Base-by-base conservation (phyloP, 2,113 vertebrate genomes). In the Salvator merianae region DNA sequence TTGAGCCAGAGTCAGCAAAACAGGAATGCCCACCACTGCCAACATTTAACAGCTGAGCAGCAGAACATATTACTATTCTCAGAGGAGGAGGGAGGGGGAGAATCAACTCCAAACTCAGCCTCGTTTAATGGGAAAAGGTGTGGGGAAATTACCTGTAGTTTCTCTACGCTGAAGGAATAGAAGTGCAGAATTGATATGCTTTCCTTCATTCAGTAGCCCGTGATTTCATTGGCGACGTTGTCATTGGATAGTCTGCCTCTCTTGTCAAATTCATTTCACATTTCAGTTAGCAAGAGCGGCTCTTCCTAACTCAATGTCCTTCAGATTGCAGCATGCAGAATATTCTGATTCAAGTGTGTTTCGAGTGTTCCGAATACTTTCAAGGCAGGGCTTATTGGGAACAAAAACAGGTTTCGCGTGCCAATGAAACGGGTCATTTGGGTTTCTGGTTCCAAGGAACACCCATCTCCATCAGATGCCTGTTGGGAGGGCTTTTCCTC, bases 1-100 rank as follows among this genome's bases (percentile, higher is more conserved):
- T 86, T n/a, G 32, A 90, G n/a, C 79, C 77, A 87, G 26, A 1
- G 16, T 68, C 81, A 87, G 81, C 62, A 79, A 70, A 89, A 30
- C 34, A n/a, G 6, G 7, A 66, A 20, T 63, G 84, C 36, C 78
- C 55, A n/a, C 12, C 38, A n/a, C 62, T 70, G 2, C 26, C 72
- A 0, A 0, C 80, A 90, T 81, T 50, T 72, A 80, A 75, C 30
- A 76, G 26, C 84, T 71, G 43, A 84, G 63, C 43, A 84, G 43
- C 86, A 82, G 24, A 82, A n/a, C 43, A 69, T 55, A 9, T 30
- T 34, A 55, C 20, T 18, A 59, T 34, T 32, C 10, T 5, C 16
- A 1, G 16, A 69, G n/a, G 16, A 20, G 34, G 16, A 59, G 55
- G 20, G 55, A 59, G 55, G 16, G 20, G 18, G 20, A 47, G 43